Conservation (phyloP, 2,113 vertebrate genomes). For the Physeter macrocephalus region DNA sequence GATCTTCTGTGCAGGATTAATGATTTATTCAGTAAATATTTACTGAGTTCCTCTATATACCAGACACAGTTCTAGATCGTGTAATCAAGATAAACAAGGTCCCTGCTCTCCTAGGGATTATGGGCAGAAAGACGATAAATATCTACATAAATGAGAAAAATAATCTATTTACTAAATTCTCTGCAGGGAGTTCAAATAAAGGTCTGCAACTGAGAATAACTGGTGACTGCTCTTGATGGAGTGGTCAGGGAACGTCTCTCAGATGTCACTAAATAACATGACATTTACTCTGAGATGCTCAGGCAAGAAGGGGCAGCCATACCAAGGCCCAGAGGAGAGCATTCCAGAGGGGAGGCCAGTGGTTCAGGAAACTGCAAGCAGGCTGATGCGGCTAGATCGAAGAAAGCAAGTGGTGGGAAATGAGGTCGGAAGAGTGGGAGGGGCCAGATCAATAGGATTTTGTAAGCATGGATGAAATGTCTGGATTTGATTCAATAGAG, state of each 20-base stretch:
- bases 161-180: background rate
- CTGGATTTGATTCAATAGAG: background rate
- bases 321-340: background rate
- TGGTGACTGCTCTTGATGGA: background rate
- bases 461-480: background rate
- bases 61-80: background rate
- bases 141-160: background rate
- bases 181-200: background rate
- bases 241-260: background rate
- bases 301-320: background rate
- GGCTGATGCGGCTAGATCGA: background rate
- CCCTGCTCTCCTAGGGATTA: background rate
- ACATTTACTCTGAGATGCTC: background rate
- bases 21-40: conserved; percentile 31
- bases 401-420: background rate
- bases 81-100: background rate
- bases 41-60: background rate
- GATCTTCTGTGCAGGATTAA: background rate
- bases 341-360: background rate
- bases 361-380: background rate
- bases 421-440: background rate
- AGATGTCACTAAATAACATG: background rate
- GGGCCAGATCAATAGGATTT: background rate
- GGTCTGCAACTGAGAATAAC: background rate
- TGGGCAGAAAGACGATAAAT: background rate